Conservation (phyloP, 2,113 vertebrate genomes). For the Abramis brama region DNA sequence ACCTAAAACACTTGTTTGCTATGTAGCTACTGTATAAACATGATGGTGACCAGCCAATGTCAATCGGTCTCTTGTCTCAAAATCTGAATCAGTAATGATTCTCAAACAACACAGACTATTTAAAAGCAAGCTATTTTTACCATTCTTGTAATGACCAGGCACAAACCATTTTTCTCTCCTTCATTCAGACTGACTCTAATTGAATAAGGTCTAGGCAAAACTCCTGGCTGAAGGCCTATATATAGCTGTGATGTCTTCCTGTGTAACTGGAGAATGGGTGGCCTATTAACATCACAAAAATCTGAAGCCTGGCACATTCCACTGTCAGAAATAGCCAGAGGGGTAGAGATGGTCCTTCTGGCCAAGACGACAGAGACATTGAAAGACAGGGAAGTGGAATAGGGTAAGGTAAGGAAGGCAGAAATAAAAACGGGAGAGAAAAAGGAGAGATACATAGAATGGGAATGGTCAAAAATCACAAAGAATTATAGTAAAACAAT, state of each 20-base stretch:
- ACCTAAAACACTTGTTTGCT: neutral
- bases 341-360: constrained; percentile 58
- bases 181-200: constrained; percentile 47
- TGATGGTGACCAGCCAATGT: neutral
- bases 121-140: constrained; percentile 31
- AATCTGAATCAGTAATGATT: constrained; percentile 16
- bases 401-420: neutral
- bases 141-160: constrained; percentile 11
- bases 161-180: constrained; percentile 40
- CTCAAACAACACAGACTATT: constrained; percentile 34
- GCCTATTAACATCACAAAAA: constrained; percentile 79
- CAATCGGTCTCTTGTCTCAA: neutral
- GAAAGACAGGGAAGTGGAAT: constrained; percentile 43
- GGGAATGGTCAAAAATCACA: neutral
- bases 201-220: constrained; percentile 49
- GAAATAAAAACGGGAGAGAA: neutral
- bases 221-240: constrained; percentile 62
- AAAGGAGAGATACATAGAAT: neutral
- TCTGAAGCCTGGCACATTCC: constrained; percentile 82
- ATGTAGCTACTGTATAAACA: neutral
- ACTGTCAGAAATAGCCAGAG: constrained; percentile 77
- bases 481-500: neutral
- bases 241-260: constrained; percentile 80
- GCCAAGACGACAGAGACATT: constrained; percentile 36
- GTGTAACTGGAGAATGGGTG: constrained; percentile 76